Evolutionary conservation across 2,113 vertebrate species (phyloP).

Genomic region (Siniperca chuatsi): DNA sequence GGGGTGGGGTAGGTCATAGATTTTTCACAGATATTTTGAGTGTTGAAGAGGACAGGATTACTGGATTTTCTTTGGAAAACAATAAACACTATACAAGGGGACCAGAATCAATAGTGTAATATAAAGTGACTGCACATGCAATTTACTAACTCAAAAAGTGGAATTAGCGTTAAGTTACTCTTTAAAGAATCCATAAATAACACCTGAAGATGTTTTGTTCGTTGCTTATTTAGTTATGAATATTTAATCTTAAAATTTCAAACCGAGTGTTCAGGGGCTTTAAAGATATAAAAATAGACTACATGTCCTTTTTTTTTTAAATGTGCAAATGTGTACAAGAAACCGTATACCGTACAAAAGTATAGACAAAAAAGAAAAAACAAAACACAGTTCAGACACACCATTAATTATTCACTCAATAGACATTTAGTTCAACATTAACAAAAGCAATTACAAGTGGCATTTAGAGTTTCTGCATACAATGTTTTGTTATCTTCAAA

Average conservation of each 20-base stretch:
- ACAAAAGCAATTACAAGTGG: constrained; percentile 4
- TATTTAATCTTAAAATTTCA: not conserved
- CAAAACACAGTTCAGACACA: not conserved
- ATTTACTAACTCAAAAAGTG: not conserved
- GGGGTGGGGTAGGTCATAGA: no score
- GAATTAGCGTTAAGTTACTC: no score
- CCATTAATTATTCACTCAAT: not conserved
- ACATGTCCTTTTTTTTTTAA: not conserved
- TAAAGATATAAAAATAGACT: not conserved
- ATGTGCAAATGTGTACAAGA: not conserved
- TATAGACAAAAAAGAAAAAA: not conserved
- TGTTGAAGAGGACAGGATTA: no score
- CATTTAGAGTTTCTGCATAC: not conserved
- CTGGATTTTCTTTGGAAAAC: no score
- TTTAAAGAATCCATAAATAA: not conserved
- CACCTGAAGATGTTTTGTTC: not conserved
- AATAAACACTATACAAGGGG: no score
- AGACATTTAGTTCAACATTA: no score
- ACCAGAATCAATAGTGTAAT: no score
- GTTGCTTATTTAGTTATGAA: not conserved
- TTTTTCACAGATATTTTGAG: no score
- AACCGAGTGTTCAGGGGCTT: not conserved
- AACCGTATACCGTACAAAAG: not conserved
- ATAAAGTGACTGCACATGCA: not conserved
- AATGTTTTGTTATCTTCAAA: not conserved